A percentile compares a stretch with the other conserved stretches of the same genome.
phyloP scores from a whole-genome alignment of 2,113 vertebrate genomes.

The Charina bottae region DNA sequence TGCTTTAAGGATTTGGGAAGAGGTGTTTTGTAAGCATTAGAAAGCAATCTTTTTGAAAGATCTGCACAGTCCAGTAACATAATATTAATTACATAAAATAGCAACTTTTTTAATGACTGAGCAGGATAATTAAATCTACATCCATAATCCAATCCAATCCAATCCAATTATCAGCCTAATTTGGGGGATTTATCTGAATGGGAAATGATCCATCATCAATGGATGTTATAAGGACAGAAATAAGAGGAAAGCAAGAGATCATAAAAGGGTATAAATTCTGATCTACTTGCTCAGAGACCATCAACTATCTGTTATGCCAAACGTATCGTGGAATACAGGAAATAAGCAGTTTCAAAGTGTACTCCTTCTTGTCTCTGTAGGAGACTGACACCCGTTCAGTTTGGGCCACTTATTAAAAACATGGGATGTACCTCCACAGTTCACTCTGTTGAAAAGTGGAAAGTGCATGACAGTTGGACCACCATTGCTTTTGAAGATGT shows the following conservation, averaged over 20 bases:
- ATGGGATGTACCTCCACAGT: conserved; percentile 47
- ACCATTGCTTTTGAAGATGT: conserved; percentile 41
- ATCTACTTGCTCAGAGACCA: background rate
- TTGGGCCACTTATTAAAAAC: too few relatives aligned
- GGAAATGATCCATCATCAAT: background rate
- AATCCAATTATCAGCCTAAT: background rate
- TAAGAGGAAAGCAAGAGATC: background rate
- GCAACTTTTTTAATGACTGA: background rate
- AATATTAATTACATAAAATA: background rate
- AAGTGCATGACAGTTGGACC: conserved; percentile 61
- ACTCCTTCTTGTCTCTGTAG: background rate
- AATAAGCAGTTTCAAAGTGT: background rate
- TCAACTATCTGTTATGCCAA: background rate
- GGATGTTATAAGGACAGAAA: too few relatives aligned
- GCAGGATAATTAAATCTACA: background rate
- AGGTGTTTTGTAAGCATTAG: background rate
- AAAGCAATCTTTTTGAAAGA: background rate
- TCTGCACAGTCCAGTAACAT: background rate
- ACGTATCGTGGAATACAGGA: background rate
- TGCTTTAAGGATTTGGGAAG: background rate
- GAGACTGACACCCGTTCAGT: background rate
- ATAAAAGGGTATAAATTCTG: background rate
- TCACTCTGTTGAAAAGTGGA: conserved; percentile 59
- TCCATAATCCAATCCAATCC: background rate
- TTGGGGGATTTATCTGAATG: background rate